Base-by-base conservation (phyloP, 2,113 vertebrate species). In the Aldabrachelys gigantea region DNA sequence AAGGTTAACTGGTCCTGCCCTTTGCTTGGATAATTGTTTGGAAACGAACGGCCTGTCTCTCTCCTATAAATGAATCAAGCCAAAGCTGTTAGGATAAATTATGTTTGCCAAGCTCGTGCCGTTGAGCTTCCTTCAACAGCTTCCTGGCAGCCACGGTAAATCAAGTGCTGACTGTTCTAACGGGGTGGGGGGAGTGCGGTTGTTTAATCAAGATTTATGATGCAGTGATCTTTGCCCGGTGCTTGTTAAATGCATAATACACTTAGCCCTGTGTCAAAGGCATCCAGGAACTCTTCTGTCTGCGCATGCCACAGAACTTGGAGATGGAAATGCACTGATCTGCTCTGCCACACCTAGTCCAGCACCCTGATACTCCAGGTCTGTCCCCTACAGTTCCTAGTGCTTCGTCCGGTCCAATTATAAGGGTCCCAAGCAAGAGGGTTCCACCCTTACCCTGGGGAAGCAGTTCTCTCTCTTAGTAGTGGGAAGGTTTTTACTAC, bases 1-100 rank as follows among this genome's bases (percentile, higher is more conserved):
- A 24, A 76, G 89, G 75, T 80, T 52, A 6, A 27, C 35, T 69
- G 31, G 3, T 19, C 82, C 57, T 53, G 47, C 75, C 57, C 89
- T 84, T 47, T 85, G 75, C 76, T 21, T 21, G 89, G 89, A 65
- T 91, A 85, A 91, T 85, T 91, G 89, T 80, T 69, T 57, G 82
- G 76, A 80, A 85, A 91, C 17, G 56, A 69, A 80, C 10, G 49
- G 83, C 89, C 82, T 69, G 89, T 27, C 56, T 85, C 35, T 44
- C 35, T 22, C 83, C 57, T 24, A 75, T 31, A n/a, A 80, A 85
- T 80, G 82, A 85, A 85, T 85, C 83, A 79, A 80, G 53, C 75
- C 56, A 49, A 12, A 62, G 49, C 82, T 25, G 75, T 91, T 84
- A 85, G 57, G 89, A 91, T 85, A 54, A 91, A 91, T 85, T 41